These are phyloP conservation scores for Hirundo rustica DNA, from an alignment of 2,797 vertebrate species.

Conservation along the genomic window DNA sequence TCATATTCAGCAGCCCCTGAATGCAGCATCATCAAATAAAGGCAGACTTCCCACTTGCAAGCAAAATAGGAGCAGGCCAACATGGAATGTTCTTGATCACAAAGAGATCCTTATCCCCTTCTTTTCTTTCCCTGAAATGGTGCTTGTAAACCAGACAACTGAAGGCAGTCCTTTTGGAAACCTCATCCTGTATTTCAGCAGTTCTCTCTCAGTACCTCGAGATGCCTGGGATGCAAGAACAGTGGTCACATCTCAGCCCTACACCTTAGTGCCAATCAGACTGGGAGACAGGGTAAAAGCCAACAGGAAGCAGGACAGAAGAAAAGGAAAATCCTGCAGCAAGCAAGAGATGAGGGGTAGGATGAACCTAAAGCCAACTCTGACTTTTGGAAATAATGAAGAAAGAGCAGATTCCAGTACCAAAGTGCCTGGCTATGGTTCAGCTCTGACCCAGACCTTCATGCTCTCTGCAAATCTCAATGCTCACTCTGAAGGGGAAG, in stretches of 20 bases:
- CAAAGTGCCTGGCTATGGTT: not conserved
- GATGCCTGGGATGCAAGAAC: fast-evolving
- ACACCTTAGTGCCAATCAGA: not conserved
- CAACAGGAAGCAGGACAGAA: not conserved
- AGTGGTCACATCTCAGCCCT: not conserved
- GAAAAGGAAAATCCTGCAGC: not conserved
- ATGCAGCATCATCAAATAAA: not conserved
- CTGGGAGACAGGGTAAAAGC: not conserved
- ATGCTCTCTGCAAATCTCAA: not conserved
- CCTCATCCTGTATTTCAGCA: not conserved
- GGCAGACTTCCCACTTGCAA: not conserved
- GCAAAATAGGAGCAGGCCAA: not conserved
- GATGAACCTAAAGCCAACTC: not conserved
- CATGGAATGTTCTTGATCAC: not conserved
- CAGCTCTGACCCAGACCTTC: not conserved
- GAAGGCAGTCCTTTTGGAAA: not conserved
- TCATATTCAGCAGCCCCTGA: not conserved
- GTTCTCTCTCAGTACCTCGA: not conserved
- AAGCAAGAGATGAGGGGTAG: not conserved
- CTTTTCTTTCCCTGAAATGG: not conserved
- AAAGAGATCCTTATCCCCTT: not conserved
- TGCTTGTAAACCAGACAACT: not conserved
- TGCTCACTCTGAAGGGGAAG: not conserved
- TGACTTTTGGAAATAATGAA: not conserved
- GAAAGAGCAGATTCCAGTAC: not conserved